These are phyloP conservation scores for Premnoplex brunnescens DNA, from an alignment of 2,797 vertebrate genomes.

Conservation along the genomic window DNA sequence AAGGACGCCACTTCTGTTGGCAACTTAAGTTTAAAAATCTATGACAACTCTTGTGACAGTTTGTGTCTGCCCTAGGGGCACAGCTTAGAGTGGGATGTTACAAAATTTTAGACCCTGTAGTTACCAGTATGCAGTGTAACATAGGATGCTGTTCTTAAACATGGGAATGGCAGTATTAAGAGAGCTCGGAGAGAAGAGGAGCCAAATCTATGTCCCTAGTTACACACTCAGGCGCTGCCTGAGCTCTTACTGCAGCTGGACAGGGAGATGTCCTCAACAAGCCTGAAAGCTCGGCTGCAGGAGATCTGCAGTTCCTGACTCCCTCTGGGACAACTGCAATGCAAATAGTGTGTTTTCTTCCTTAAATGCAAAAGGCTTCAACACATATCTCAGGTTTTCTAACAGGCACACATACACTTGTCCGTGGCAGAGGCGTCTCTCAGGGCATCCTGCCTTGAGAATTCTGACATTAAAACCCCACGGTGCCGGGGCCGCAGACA, in stretches of 20 bases:
- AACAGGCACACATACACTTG: neutral
- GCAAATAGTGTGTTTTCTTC: neutral
- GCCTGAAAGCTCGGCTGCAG: neutral
- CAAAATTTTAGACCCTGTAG: neutral
- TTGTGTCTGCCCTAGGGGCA: neutral
- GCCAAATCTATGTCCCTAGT: neutral
- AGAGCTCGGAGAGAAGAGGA: neutral
- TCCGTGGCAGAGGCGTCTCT: neutral
- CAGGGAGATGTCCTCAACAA: neutral
- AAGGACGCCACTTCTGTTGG: neutral
- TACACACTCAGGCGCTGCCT: neutral
- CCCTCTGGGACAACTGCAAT: neutral
- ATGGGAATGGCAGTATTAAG: neutral
- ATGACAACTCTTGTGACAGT: neutral
- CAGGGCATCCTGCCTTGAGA: neutral
- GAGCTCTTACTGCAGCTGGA: neutral
- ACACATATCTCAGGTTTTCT: neutral
- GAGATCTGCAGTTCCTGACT: neutral
- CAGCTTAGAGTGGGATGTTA: neutral
- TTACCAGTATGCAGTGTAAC: neutral
- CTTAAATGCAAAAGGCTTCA: neutral
- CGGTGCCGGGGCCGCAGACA: too few relatives aligned
- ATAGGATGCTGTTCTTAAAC: neutral
- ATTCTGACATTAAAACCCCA: too few relatives aligned
- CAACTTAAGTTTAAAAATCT: neutral